These are phyloP conservation scores for Enteromius thamalakanensis DNA, from an alignment of 2,797 vertebrate species.

Conservation along the genomic window DNA sequence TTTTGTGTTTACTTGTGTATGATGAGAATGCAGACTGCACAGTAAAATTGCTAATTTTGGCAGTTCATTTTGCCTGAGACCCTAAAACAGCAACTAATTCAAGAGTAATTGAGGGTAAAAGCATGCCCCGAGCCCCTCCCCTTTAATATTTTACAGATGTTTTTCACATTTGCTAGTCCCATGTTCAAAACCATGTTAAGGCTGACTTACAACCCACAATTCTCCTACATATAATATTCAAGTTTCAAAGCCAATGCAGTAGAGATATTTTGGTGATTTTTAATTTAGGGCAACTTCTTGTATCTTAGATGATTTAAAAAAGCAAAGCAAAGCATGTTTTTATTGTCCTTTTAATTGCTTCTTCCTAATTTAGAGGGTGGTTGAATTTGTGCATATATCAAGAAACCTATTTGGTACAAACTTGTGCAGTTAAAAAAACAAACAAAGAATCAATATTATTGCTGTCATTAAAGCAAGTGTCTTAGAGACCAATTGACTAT, in stretches of 20 bases:
- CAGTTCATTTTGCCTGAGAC: conserved; percentile 67
- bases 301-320: neutral
- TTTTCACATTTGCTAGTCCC: conserved; percentile 72
- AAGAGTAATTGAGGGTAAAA: conserved; percentile 76
- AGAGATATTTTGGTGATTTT: conserved; percentile 6
- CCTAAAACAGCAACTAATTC: conserved; percentile 73
- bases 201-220: conserved; percentile 59
- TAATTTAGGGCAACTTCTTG: neutral
- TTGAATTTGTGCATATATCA: neutral
- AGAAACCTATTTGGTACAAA: neutral
- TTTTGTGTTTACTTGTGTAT: conserved; percentile 50
- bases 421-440: neutral
- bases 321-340: neutral
- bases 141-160: conserved; percentile 79
- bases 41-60: conserved; percentile 64
- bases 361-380: neutral
- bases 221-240: conserved; percentile 27
- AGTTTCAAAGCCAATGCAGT: conserved; percentile 5
- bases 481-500: neutral
- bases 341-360: neutral
- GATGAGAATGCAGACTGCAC: conserved; percentile 48
- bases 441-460: neutral
- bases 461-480: neutral
- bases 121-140: conserved; percentile 67
- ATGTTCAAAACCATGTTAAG: conserved; percentile 64